phyloP scores from a whole-genome alignment of 2,113 vertebrate species.

The Callorhinus ursinus region DNA sequence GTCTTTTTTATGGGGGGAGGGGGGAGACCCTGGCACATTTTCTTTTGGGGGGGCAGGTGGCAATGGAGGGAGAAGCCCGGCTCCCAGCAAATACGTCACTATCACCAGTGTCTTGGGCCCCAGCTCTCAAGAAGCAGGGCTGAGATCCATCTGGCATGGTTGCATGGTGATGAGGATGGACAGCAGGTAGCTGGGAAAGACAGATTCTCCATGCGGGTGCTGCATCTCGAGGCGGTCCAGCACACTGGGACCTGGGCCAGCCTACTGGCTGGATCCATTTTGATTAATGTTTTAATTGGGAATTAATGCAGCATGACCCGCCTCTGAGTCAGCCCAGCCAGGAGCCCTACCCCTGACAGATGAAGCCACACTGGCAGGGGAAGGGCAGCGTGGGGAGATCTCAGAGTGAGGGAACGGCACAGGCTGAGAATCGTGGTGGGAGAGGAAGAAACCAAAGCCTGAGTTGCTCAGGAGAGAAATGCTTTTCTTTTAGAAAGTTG shows the following conservation, averaged over 20 bases:
- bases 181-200: not conserved
- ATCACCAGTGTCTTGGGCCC: not conserved
- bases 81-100: not conserved
- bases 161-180: not conserved
- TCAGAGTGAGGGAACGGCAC: accelerated
- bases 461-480: not conserved
- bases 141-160: not conserved
- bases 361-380: not conserved
- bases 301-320: not conserved
- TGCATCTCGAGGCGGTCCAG: not conserved
- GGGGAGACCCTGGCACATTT: not conserved
- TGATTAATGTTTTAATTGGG: conserved; percentile 53
- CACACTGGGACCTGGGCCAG: not conserved
- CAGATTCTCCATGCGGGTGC: not conserved
- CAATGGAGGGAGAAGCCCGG: not conserved
- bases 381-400: not conserved
- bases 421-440: not conserved
- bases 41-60: not conserved
- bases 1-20: not conserved
- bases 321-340: conserved; percentile 32
- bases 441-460: not conserved
- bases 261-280: conserved; percentile 21
- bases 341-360: conserved; percentile 3
- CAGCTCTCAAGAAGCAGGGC: not conserved
- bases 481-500: conserved; percentile 15